Conservation (phyloP, 2,113 vertebrate genomes). For the Lophura nycthemera region DNA sequence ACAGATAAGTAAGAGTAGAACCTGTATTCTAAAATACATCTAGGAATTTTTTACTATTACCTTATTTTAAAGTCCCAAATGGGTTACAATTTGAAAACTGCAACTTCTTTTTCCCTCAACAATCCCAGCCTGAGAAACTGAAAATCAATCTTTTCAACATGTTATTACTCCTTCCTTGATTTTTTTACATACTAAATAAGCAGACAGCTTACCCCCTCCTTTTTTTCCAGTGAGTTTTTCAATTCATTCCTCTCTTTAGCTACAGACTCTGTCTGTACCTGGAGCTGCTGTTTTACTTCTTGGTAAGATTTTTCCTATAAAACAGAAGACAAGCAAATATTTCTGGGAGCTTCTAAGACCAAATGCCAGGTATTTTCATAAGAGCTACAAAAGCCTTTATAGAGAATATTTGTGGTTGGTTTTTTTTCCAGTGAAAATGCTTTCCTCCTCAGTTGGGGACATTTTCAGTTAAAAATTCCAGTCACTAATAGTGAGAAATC, state of each 20-base stretch:
- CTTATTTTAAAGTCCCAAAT: not conserved
- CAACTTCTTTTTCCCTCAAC: not conserved
- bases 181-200: not conserved
- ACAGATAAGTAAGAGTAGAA: not conserved
- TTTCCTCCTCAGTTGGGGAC: not conserved
- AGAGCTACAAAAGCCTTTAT: not conserved
- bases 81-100: not conserved
- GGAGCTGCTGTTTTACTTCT: slow-evolving; percentile 87
- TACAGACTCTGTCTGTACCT: slow-evolving; percentile 80
- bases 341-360: not conserved
- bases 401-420: not conserved
- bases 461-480: not conserved
- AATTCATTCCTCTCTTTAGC: slow-evolving; percentile 84
- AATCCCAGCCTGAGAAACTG: not conserved
- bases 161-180: not conserved
- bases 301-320: slow-evolving; percentile 88
- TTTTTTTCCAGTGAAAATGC: not conserved
- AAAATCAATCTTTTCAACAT: not conserved
- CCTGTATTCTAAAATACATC: not conserved
- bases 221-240: slow-evolving; percentile 85
- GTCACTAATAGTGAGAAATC: not conserved
- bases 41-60: not conserved
- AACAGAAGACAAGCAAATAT: slow-evolving; percentile 27
- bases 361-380: not conserved
- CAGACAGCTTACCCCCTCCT: slow-evolving; percentile 81